Evolutionary conservation across 1,140 invertebrate species (phyloP).

Genomic region (Aphelenchoides fujianensis): DNA sequence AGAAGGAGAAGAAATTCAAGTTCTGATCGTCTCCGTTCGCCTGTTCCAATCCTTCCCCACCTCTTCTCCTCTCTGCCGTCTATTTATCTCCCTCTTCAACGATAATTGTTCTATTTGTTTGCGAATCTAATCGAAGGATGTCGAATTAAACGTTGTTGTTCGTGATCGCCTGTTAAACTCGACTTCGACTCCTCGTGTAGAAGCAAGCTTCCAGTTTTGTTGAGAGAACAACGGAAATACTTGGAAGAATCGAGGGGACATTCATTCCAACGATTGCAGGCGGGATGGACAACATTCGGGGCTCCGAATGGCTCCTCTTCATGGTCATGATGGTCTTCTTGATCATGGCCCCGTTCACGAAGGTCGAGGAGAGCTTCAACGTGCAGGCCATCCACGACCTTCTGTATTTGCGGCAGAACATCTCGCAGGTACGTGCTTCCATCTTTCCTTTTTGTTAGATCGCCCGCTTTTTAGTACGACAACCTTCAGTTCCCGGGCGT

Average conservation of each 20-base stretch:
- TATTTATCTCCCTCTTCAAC: too few relatives aligned
- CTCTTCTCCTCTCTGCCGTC: too few relatives aligned
- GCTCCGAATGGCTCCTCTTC: conserved; percentile 52
- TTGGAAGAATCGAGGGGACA: too few relatives aligned
- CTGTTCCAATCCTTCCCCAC: too few relatives aligned
- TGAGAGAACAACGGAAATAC: too few relatives aligned
- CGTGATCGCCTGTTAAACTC: too few relatives aligned
- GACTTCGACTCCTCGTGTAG: too few relatives aligned
- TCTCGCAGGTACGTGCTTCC: conserved; percentile 76
- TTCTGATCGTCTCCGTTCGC: conserved; percentile 46
- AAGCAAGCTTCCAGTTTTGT: too few relatives aligned
- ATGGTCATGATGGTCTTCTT: conserved; percentile 69
- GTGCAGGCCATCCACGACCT: conserved; percentile 96
- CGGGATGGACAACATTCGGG: conserved; percentile 36
- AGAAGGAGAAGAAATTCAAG: conserved; percentile 62
- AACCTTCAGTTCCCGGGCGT: conserved; percentile 96
- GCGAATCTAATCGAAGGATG: too few relatives aligned
- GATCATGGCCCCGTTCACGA: conserved; percentile 87
- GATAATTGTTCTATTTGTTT: too few relatives aligned
- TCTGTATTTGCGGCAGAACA: conserved; percentile 78
- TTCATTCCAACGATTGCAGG: not conserved
- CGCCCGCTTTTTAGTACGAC: conserved; percentile 77
- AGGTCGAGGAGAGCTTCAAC: conserved; percentile 99
- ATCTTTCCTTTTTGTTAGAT: conserved; percentile 7
- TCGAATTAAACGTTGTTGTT: too few relatives aligned